A percentile compares a stretch with the other conserved stretches of the same genome.
phyloP scores from a whole-genome alignment of 2,797 vertebrate genomes.

The Etheostoma perlongum region DNA sequence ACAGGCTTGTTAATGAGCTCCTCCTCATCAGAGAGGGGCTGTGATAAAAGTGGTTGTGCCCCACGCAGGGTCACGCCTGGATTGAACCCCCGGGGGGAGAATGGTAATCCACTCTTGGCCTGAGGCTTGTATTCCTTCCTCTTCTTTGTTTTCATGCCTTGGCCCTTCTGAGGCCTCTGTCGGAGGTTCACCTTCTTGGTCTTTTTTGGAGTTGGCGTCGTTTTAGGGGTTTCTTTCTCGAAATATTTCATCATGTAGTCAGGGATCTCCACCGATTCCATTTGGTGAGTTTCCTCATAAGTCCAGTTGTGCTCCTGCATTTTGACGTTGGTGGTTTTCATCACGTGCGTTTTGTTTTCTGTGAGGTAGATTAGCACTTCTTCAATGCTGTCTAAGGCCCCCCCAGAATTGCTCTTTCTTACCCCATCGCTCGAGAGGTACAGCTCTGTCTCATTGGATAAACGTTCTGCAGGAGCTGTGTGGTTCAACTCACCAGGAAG shows the following conservation, averaged over 20 bases:
- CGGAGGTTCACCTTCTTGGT: conserved; percentile 61
- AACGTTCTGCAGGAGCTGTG: conserved; percentile 35
- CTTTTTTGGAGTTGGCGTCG: conserved; percentile 49
- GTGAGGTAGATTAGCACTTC: conserved; percentile 83
- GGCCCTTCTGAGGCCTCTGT: conserved; percentile 70
- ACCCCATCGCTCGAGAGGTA: not conserved
- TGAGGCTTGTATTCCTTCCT: conserved; percentile 81
- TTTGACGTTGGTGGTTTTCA: conserved; percentile 78
- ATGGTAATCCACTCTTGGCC: conserved; percentile 46
- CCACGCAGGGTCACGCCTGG: conserved; percentile 70
- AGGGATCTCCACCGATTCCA: conserved; percentile 67
- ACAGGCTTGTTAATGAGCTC: conserved; percentile 72
- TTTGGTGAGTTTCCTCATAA: conserved; percentile 77
- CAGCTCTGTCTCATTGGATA: conserved; percentile 33
- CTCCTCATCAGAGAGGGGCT: conserved; percentile 66
- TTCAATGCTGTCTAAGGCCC: conserved; percentile 62
- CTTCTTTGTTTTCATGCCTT: conserved; percentile 82
- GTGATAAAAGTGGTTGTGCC: conserved; percentile 52
- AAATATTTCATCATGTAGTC: conserved; percentile 82
- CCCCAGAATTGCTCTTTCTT: conserved; percentile 27
- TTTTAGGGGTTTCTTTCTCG: conserved; percentile 42
- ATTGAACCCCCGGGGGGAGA: conserved; percentile 78
- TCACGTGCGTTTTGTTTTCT: conserved; percentile 71
- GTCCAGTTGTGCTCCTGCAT: conserved; percentile 77
- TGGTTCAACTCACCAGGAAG: conserved; percentile 21